Evolutionary conservation across 2,888 invertebrate species (phyloP).

Genomic region (Piscicola geometra): DNA sequence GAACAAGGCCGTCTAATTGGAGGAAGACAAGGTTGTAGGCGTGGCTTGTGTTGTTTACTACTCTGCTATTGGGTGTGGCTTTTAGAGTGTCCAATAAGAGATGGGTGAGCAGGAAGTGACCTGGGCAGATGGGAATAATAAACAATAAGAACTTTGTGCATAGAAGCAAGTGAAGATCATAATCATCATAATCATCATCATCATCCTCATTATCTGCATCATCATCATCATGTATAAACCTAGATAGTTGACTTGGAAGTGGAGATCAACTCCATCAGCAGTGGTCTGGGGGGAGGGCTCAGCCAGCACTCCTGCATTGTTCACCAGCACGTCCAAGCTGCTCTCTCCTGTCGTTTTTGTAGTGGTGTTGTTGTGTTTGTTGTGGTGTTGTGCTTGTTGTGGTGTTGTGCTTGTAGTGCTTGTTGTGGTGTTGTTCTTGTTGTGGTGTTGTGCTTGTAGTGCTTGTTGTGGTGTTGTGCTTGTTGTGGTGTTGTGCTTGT

Average conservation of each 20-base stretch:
- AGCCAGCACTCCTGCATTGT: constrained; percentile 55
- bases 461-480: no score
- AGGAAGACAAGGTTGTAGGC: constrained; percentile 51
- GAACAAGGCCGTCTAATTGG: constrained; percentile 36
- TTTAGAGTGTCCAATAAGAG: constrained; percentile 51
- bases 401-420: no score
- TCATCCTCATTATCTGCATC: no score
- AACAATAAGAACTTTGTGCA: neutral
- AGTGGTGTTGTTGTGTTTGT: no score
- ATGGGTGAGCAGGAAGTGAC: constrained; percentile 53
- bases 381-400: no score
- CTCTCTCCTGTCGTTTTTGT: constrained; percentile 34
- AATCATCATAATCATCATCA: constrained; percentile 1
- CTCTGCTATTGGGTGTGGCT: constrained; percentile 45
- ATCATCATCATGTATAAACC: constrained; percentile 43
- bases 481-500: no score
- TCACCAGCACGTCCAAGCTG: constrained; percentile 49
- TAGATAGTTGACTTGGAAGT: constrained; percentile 53
- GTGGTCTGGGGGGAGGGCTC: constrained; percentile 47
- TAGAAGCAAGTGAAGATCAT: neutral
- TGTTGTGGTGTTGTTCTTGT: no score
- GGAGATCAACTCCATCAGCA: constrained; percentile 53
- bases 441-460: no score
- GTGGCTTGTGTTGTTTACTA: constrained; percentile 52
- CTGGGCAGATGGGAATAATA: constrained; percentile 43